Conservation (phyloP, 2,797 vertebrate species). For the Premnoplex brunnescens region DNA sequence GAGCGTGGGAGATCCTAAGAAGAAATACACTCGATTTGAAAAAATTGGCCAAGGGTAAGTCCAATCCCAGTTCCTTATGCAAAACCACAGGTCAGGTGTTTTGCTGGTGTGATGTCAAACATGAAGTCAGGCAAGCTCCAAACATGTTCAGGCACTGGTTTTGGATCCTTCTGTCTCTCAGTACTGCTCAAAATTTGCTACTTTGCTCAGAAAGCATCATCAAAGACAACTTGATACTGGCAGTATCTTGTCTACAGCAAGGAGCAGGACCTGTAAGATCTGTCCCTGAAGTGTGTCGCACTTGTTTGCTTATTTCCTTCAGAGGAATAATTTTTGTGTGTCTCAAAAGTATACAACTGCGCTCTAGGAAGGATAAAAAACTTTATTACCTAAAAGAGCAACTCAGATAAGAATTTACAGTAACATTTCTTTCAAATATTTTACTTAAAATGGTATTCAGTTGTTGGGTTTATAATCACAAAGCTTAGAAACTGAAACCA, state of each 20-base stretch:
- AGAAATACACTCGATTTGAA: slow-evolving; percentile 98
- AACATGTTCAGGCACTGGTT: background rate
- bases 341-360: background rate
- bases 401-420: background rate
- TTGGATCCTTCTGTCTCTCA: background rate
- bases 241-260: background rate
- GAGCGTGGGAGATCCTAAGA: slow-evolving; percentile 97
- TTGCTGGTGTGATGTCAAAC: background rate
- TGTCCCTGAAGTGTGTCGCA: background rate
- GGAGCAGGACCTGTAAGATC: background rate
- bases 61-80: background rate
- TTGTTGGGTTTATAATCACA: background rate
- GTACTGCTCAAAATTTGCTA: background rate
- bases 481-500: background rate
- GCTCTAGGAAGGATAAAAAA: background rate
- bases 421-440: background rate
- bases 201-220: background rate
- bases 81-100: background rate
- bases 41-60: slow-evolving; percentile 97
- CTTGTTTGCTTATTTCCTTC: background rate
- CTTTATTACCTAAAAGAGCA: background rate
- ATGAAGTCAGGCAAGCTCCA: background rate
- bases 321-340: background rate
- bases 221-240: background rate
- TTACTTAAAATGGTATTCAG: background rate